Evolutionary conservation across 2,888 invertebrate genomes (phyloP), one percentile per base, ranked within the genome.

Genomic region (Eumerus sabulonum): DNA sequence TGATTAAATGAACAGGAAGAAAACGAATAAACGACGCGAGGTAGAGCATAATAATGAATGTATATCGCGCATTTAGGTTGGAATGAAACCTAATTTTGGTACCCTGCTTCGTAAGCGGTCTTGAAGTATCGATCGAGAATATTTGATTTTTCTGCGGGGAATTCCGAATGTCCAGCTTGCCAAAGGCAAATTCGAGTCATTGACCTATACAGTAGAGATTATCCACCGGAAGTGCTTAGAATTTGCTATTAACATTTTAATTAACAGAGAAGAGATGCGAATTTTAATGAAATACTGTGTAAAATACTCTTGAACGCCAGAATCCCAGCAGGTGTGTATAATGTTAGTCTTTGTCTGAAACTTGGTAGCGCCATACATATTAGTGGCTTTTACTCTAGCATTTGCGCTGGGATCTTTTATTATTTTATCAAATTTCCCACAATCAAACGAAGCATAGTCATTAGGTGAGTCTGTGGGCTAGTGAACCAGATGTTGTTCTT

Each of bases 101-200:
- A 7, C 27, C 27, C n/a, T 40, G 38, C n/a, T n/a, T 47, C 70
- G 47, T 47, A 27, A 47, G 45, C 45, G 60, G 60, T 47, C 53
- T 68, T 42, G 35, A 42, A 38, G 40, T 68, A 9, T 45, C 40
- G 70, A 54, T 70, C 47, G 18, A 48, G 18, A 18, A 51, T 50
- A 44, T 27, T 16, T 68, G 59, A 16, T 1, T 59, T n/a, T 7
- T 48, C n/a, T n/a, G n/a, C n/a, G 59, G 68, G 59, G 45, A 60
- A 68, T 53, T 45, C 53, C 68, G 38, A 45, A 59, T 60, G 59
- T 68, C 51, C 53, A 53, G 44, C n/a, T 16, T 14, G 27, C 7
- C 27, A 27, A 36, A 45, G 57, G 19, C 57, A 19, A 14, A 27
- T 27, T 27, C 7, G 27, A 47, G 19, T 12, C 2, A 47, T 18